phyloP scores from a whole-genome alignment of 2,797 vertebrate genomes.

The Vespertilio murinus region DNA sequence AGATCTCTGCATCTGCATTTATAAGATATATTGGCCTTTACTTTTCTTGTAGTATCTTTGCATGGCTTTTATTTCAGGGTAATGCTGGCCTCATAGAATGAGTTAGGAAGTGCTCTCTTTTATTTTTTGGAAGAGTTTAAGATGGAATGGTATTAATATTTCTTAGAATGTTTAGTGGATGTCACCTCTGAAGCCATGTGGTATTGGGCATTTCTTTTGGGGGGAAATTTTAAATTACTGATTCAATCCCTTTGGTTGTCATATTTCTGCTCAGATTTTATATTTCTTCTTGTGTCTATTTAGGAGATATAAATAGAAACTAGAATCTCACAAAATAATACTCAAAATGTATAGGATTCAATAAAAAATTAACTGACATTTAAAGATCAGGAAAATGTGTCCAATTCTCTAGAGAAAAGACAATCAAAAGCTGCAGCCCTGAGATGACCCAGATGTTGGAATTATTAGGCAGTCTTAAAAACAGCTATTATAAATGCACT shows the following conservation, averaged over 20 bases:
- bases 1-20: neutral
- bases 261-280: neutral
- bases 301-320: neutral
- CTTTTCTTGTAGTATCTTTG: neutral
- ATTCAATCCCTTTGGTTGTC: neutral
- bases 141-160: neutral
- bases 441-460: neutral
- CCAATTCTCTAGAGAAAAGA: neutral
- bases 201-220: neutral
- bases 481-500: neutral
- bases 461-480: neutral
- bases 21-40: neutral
- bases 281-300: neutral
- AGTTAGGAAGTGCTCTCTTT: neutral
- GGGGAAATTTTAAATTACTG: neutral
- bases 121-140: neutral
- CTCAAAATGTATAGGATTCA: neutral
- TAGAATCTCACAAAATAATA: neutral
- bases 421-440: neutral
- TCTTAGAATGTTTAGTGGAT: neutral
- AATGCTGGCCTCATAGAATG: neutral
- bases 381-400: neutral
- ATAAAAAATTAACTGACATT: neutral
- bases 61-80: neutral
- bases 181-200: neutral